phyloP scores from a whole-genome alignment of 2,113 vertebrate species.

The Atrichornis clamosus region DNA sequence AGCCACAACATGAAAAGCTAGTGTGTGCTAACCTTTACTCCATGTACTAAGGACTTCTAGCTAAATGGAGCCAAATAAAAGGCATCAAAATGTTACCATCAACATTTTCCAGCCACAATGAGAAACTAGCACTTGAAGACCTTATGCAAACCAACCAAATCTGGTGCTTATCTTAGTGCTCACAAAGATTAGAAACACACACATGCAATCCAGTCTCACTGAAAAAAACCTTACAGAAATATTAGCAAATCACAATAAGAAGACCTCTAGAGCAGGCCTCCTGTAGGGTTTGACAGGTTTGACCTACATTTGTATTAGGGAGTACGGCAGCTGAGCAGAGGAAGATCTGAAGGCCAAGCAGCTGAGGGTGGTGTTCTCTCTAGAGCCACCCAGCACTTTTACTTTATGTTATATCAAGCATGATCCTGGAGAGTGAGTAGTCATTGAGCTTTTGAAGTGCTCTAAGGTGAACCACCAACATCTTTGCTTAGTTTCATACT shows the following conservation, averaged over 20 bases:
- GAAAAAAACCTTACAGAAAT: not conserved
- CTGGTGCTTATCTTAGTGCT: not conserved
- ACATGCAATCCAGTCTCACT: not conserved
- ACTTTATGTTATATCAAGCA: not conserved
- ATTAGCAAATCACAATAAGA: not conserved
- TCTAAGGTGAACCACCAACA: not conserved
- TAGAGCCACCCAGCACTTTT: not conserved
- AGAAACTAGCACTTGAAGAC: not conserved
- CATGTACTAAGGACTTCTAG: not conserved
- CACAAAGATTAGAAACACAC: not conserved
- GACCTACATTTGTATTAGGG: accelerated
- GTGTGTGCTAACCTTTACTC: not conserved
- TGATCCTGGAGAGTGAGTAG: too few species aligned
- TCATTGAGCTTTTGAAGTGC: not conserved
- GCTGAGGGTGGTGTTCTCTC: not conserved
- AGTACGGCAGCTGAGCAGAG: not conserved
- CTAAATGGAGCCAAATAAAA: not conserved
- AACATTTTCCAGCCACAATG: not conserved
- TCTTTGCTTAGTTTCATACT: not conserved
- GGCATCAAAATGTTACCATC: not conserved
- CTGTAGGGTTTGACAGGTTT: not conserved
- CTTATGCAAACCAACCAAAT: not conserved
- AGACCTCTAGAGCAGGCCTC: not conserved
- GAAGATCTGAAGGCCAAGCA: not conserved
- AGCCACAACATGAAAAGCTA: not conserved